Conservation (phyloP, 1,140 invertebrate genomes). For the Odontomachus brunneus region DNA sequence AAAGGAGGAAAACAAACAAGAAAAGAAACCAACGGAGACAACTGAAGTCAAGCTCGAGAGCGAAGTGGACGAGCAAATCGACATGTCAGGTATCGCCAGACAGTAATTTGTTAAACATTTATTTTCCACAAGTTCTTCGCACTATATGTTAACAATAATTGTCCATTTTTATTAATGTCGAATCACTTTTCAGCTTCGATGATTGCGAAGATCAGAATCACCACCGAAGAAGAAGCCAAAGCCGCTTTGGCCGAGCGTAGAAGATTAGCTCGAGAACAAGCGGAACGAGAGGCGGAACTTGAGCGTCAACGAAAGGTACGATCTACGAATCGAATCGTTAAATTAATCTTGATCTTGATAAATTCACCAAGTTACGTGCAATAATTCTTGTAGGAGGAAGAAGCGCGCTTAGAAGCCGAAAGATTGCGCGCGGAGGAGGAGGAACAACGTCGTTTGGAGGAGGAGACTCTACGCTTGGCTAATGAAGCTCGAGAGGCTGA, state of each 20-base stretch:
- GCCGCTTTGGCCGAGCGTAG: conserved; percentile 94
- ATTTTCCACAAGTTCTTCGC: not conserved
- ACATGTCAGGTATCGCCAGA: conserved; percentile 81
- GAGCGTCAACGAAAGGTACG: conserved; percentile 90
- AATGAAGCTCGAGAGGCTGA: conserved; percentile 90
- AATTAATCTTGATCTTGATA: not conserved
- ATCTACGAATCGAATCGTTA: conserved; percentile 1
- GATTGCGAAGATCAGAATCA: conserved; percentile 90
- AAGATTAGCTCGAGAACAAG: conserved; percentile 93
- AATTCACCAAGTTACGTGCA: not conserved
- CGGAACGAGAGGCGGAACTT: conserved; percentile 93
- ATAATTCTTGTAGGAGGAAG: conserved; percentile 87
- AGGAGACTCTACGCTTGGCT: conserved; percentile 90
- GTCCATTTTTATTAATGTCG: conserved; percentile 41
- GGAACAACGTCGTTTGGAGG: conserved; percentile 91
- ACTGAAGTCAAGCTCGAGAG: conserved; percentile 74
- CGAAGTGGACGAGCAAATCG: conserved; percentile 79
- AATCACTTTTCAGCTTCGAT: conserved; percentile 87
- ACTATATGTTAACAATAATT: not conserved
- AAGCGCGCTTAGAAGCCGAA: conserved; percentile 91
- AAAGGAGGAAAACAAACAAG: conserved; percentile 73
- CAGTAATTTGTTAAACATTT: conserved; percentile 22
- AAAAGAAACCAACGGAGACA: conserved; percentile 74
- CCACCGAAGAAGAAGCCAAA: conserved; percentile 95
- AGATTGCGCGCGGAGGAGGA: conserved; percentile 92